These are phyloP conservation scores for Myopa tessellatipennis DNA, from an alignment of 2,888 invertebrate genomes.

Conservation along the genomic window DNA sequence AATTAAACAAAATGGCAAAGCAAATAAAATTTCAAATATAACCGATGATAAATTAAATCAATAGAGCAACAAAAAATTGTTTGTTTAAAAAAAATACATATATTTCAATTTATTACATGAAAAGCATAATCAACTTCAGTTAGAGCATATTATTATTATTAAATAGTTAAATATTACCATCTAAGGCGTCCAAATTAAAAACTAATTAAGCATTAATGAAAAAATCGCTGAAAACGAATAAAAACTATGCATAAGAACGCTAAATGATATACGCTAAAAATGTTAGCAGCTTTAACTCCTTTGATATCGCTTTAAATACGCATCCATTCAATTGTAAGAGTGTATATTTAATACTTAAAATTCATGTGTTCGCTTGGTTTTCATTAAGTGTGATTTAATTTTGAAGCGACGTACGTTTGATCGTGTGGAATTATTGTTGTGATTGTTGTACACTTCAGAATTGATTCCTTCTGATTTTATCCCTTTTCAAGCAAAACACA, in stretches of 20 bases:
- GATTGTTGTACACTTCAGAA: slow-evolving; percentile 18
- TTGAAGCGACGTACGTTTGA: not conserved
- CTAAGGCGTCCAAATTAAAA: slow-evolving; percentile 23
- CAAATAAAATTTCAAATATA: slow-evolving; percentile 16
- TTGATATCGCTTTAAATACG: slow-evolving; percentile 31
- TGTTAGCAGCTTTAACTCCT: slow-evolving; percentile 18
- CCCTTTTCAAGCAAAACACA: not conserved
- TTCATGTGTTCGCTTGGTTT: not conserved
- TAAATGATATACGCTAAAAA: slow-evolving; percentile 19
- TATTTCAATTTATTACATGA: slow-evolving; percentile 34
- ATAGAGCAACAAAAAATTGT: slow-evolving; percentile 41
- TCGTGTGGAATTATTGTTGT: not conserved
- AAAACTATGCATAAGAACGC: slow-evolving; percentile 17
- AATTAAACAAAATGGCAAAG: slow-evolving; percentile 22
- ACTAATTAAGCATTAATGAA: slow-evolving; percentile 14
- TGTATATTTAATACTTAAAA: slow-evolving; percentile 25
- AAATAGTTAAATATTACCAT: slow-evolving; percentile 39
- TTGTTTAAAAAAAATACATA: slow-evolving; percentile 42
- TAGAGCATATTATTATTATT: slow-evolving; percentile 32
- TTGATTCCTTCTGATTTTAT: not conserved
- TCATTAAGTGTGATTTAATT: not conserved
- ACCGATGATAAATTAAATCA: slow-evolving; percentile 36
- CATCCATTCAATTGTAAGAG: slow-evolving; percentile 1
- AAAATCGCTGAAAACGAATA: slow-evolving; percentile 18
- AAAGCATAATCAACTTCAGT: slow-evolving; percentile 32